Percentiles rank a stretch among this genome's conserved stretches.
phyloP scores from a whole-genome alignment of 1,140 invertebrate species.

The Branchinecta lindahli region DNA sequence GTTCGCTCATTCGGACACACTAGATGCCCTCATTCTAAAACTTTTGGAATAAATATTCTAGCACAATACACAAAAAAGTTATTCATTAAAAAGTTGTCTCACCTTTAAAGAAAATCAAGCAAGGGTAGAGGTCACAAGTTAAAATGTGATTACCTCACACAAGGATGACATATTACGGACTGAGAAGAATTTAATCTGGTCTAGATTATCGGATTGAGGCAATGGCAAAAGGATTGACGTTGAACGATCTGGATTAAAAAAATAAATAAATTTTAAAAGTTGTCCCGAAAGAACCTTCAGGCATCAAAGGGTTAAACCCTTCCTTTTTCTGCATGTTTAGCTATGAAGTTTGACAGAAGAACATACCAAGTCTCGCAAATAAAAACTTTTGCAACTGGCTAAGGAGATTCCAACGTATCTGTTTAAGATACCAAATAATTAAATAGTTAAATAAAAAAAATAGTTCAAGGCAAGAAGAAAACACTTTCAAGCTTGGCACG shows the following conservation, averaged over 20 bases:
- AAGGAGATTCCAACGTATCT: too few relatives aligned
- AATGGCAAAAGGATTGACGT: too few relatives aligned
- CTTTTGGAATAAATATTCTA: conserved; percentile 1
- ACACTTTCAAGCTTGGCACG: too few relatives aligned
- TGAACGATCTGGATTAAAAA: background rate
- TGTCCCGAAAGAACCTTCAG: conserved; percentile 7
- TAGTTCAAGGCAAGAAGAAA: too few relatives aligned
- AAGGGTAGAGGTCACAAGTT: background rate
- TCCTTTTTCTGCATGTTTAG: too few relatives aligned
- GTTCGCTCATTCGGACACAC: background rate
- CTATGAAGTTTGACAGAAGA: too few relatives aligned
- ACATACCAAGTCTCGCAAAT: too few relatives aligned
- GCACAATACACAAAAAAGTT: background rate
- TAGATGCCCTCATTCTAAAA: background rate
- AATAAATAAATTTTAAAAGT: background rate
- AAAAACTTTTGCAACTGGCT: too few relatives aligned
- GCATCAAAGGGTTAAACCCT: conserved; percentile 1
- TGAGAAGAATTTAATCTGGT: background rate
- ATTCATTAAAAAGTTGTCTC: background rate
- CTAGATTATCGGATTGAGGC: too few relatives aligned
- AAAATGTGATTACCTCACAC: background rate
- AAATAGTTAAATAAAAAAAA: too few relatives aligned
- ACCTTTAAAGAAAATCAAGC: conserved; percentile 1
- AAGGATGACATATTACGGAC: background rate
- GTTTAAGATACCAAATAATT: too few relatives aligned